Percentiles rank a stretch among this genome's conserved stretches.
phyloP scores from a whole-genome alignment of 2,888 invertebrate genomes.

The Phengaris arion region DNA sequence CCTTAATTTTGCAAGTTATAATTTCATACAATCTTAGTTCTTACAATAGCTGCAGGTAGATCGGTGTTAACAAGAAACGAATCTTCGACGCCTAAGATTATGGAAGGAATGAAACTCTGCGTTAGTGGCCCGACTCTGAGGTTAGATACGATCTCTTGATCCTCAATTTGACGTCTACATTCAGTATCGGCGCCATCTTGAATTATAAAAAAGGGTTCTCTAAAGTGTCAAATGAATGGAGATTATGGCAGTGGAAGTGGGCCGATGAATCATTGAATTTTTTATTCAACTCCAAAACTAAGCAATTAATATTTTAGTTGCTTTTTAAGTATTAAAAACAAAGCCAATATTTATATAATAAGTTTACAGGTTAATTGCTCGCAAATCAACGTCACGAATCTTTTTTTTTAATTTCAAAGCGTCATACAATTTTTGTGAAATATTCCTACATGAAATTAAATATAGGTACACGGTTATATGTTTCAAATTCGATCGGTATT shows the following conservation, averaged over 20 bases:
- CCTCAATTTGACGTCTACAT: slow-evolving; percentile 64
- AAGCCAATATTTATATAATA: neutral
- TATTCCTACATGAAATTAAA: no score
- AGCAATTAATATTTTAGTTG: neutral
- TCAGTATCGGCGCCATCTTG: slow-evolving; percentile 62
- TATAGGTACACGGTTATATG: no score
- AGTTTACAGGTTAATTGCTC: neutral
- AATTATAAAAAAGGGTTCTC: slow-evolving; percentile 45
- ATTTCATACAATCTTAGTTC: no score
- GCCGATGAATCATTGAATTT: slow-evolving; percentile 42
- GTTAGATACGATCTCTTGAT: slow-evolving; percentile 51
- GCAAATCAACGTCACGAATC: neutral
- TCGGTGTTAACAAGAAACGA: no score
- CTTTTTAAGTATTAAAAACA: neutral
- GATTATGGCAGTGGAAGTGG: slow-evolving; percentile 43
- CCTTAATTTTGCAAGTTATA: no score
- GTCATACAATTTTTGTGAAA: no score
- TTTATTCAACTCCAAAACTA: slow-evolving; percentile 34
- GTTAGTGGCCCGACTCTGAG: slow-evolving; percentile 39
- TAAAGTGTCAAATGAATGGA: slow-evolving; percentile 51
- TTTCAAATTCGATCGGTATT: no score
- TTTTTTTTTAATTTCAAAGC: no score
- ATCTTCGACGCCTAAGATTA: no score
- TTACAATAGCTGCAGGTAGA: no score
- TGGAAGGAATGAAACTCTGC: neutral